Conservation (phyloP, 2,888 invertebrate genomes). For the Hylaea fasciaria region DNA sequence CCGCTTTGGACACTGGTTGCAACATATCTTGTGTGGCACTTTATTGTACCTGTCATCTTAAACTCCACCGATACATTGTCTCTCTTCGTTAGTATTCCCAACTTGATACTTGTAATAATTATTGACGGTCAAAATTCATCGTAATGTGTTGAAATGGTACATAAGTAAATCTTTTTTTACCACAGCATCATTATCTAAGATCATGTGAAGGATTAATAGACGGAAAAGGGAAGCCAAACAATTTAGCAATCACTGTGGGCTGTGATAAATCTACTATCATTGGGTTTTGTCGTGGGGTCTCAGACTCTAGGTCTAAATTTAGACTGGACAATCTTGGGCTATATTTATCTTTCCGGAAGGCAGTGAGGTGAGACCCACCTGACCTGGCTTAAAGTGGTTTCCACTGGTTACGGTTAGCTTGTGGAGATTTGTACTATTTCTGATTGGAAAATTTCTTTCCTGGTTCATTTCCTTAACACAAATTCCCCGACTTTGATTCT, state of each 20-base stretch:
- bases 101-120: no score
- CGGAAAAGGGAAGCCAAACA: conserved; percentile 24
- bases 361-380: conserved; percentile 41
- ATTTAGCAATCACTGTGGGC: conserved; percentile 46
- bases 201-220: conserved; percentile 5
- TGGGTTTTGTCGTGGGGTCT: conserved; percentile 46
- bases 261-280: conserved; percentile 54
- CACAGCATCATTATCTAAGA: no score
- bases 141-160: no score
- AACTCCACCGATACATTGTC: no score
- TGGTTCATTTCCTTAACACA: no score
- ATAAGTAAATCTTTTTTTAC: no score
- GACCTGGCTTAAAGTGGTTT: conserved; percentile 17
- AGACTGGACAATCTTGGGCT: conserved; percentile 40
- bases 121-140: no score
- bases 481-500: no score
- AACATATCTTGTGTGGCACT: no score
- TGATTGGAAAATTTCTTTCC: background rate
- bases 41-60: no score
- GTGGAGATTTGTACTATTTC: background rate
- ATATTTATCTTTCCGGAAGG: conserved; percentile 40
- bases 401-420: conserved; percentile 12
- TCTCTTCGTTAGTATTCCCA: no score
- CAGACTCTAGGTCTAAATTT: conserved; percentile 55
- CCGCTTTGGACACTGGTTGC: no score